Base-by-base conservation (phyloP, 2,888 invertebrate species). In the Eledona agricola region DNA sequence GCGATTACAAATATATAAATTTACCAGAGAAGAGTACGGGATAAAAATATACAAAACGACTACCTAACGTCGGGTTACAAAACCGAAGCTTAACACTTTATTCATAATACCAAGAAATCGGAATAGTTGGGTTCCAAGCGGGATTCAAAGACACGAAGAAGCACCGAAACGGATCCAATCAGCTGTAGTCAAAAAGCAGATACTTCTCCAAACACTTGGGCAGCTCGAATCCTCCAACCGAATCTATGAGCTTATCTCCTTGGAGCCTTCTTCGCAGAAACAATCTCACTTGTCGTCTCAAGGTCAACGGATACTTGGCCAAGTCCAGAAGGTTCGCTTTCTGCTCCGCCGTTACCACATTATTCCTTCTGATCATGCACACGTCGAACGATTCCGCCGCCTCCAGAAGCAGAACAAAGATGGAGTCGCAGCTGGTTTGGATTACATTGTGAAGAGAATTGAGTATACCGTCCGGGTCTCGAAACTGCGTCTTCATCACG, bases 381-480 rank as follows among this genome's bases (percentile, higher is more conserved):
- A 86, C 80, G 70, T 91, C 90, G 72, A 88, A 92, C 4, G 86
- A 82, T 72, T 90, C 89, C 0, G 88, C 86, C 0, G 89, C 87
- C 63, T 88, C 87, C 35, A 89, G 73, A 46, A 92, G 79, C 20
- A 86, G 78, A 58, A 84, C 82, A 70, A 88, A 83, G 42, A 88
- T 81, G 57, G 80, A 77, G 35, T 81, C 79, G 17, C 85, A 86
- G 69, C 89, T 88, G 23, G 68, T 61, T 1, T 77, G 62, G 1
- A 80, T 78, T 0, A 84, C 80, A 71, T 89, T 86, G 61, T 88
- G 87, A 5, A 92, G 80, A 15, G 86, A 88, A 71, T 90, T 91
- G 2, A 93, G 78, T 45, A 93, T 85, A 19, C 93, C 92, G 68
- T 89, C 88, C 0, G 91, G 90, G 69, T 93, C 90, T 49, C 90